Base-by-base conservation (phyloP, 1,140 invertebrate species). In the Panagrolaimus sp. region DNA sequence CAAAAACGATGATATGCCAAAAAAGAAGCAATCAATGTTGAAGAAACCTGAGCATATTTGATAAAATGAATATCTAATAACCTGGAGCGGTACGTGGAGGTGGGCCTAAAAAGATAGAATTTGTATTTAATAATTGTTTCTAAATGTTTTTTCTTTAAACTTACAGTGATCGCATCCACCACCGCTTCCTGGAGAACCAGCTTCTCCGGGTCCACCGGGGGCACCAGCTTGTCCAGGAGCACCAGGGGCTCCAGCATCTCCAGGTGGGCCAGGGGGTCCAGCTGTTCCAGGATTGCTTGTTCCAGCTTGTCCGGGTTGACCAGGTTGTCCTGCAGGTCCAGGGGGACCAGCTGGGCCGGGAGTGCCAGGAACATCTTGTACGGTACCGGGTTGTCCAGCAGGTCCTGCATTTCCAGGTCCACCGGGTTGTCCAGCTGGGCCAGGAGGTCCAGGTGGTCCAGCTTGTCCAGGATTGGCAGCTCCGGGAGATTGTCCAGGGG, bases 281-380 rank as follows among this genome's bases (percentile, higher is more conserved):
- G 43, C 52, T 12, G 52, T 21, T 15, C 74, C 71, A 62, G 58
- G 26, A 46, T 70, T 48, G 52, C 63, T 28, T 12, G 64, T 7
- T 72, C 73, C 73, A 38, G 73, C 67, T 17, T 69, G 72, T 71
- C 75, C 75, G 48, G 70, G 67, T 58, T 24, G 44, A n/a, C 65
- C 65, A 21, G 65, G 45, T 14, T 46, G 43, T 32, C 65, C 65
- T 15, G 28, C 45, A 10, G 65, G 65, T 17, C 65, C 65, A 21
- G 65, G 44, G 8, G 65, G 65, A 24, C 65, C 65, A 47, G 65
- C 65, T 26, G 65, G 28, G 28, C 65, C 65, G n/a, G 65, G 65
- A 28, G 46, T 43, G 55, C 74, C 73, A 17, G 71, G 65, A 7
- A 32, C 21, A 63, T 73, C 75, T 21, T 62, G 21, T 43, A 70